Percentiles rank a stretch among this genome's conserved stretches.
Conservation (phyloP, 1,140 invertebrate species). For the Neuroterus valhalla region DNA sequence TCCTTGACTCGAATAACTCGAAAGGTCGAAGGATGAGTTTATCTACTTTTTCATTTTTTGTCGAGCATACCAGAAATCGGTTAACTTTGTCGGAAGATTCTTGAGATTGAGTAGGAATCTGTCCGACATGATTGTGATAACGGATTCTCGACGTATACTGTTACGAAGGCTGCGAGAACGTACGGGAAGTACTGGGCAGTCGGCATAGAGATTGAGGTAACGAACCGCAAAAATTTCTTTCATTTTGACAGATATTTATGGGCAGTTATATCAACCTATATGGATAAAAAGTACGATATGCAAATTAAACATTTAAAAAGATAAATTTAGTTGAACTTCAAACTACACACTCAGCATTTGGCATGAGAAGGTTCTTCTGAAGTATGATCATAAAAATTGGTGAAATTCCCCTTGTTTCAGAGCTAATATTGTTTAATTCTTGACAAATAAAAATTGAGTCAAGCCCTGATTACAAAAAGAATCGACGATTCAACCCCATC, state of each 20-base stretch:
- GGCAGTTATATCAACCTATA: too few relatives aligned
- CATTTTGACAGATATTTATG: neutral
- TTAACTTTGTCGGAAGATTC: slow-evolving; percentile 30
- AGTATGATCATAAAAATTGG: too few relatives aligned
- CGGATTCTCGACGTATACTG: slow-evolving; percentile 67
- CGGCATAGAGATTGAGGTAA: slow-evolving; percentile 36
- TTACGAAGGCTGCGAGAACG: slow-evolving; percentile 56
- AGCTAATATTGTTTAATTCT: too few relatives aligned
- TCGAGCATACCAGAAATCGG: slow-evolving; percentile 13
- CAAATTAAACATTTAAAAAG: too few relatives aligned
- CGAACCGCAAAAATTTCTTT: slow-evolving; percentile 9
- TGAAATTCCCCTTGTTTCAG: too few relatives aligned
- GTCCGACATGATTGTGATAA: slow-evolving; percentile 54
- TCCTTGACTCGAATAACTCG: slow-evolving; percentile 54
- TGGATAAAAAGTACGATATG: too few relatives aligned
- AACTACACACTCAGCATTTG: too few relatives aligned
- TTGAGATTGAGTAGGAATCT: slow-evolving; percentile 32
- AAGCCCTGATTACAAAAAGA: too few relatives aligned
- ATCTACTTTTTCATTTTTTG: slow-evolving; percentile 27
- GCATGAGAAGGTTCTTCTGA: too few relatives aligned
- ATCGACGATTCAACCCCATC: too few relatives aligned
- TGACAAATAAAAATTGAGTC: too few relatives aligned
- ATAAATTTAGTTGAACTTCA: too few relatives aligned
- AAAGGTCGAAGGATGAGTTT: slow-evolving; percentile 49
- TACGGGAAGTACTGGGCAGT: slow-evolving; percentile 39